Conservation (phyloP, 1,140 invertebrate genomes). For the Aphis craccivora region DNA sequence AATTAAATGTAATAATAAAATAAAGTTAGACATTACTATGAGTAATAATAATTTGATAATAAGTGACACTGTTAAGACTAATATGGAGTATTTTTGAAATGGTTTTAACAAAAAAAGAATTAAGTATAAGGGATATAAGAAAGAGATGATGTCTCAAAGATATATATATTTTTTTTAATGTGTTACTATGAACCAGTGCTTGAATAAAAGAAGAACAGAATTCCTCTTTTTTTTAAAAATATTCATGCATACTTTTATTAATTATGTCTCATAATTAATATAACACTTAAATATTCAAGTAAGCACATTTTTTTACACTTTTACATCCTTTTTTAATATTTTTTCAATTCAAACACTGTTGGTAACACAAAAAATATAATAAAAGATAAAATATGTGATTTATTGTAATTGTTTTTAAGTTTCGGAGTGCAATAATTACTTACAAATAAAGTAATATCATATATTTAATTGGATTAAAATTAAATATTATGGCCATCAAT, state of each 20-base stretch:
- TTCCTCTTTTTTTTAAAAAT: not conserved
- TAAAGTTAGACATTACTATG: not conserved
- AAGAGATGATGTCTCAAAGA: not conserved
- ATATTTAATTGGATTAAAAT: not conserved
- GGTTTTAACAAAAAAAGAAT: not conserved
- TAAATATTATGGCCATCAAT: not conserved
- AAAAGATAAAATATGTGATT: not conserved
- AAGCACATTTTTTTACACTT: not conserved
- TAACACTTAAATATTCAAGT: not conserved
- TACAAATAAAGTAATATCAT: not conserved
- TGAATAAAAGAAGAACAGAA: not conserved
- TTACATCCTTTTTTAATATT: not conserved
- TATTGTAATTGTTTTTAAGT: not conserved
- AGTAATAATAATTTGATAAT: not conserved
- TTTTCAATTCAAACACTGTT: not conserved
- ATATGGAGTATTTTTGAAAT: not conserved
- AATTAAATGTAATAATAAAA: not conserved
- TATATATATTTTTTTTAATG: not conserved
- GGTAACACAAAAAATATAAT: not conserved
- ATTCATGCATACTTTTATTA: not conserved
- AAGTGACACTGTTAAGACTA: not conserved
- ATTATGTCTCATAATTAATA: not conserved
- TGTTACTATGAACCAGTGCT: not conserved
- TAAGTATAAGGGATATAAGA: not conserved
- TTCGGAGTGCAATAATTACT: not conserved